Percentiles rank a stretch among this genome's conserved stretches.
These are phyloP conservation scores for Amblyraja radiata DNA, from an alignment of 2,797 vertebrate genomes.

Conservation along the genomic window DNA sequence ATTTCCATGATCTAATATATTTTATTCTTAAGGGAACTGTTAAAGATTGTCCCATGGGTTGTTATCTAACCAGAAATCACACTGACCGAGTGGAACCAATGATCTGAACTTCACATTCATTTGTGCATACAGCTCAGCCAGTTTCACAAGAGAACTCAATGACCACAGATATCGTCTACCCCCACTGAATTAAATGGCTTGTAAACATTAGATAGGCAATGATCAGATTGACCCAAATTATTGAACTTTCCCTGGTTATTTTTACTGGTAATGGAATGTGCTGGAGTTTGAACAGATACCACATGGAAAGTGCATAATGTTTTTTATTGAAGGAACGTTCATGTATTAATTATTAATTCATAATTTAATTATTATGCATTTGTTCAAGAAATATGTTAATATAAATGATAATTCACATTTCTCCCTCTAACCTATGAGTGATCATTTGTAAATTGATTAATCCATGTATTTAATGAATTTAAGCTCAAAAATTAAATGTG, in stretches of 20 bases:
- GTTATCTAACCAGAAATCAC: neutral
- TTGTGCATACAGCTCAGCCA: neutral
- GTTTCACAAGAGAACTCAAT: neutral
- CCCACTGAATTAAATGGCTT: neutral
- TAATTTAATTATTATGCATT: too few relatives aligned
- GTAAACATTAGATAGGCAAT: neutral
- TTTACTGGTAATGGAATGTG: neutral
- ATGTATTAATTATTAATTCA: neutral
- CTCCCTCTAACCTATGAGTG: neutral
- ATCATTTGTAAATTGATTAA: neutral
- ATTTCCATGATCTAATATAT: conserved; percentile 6
- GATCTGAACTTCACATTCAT: neutral
- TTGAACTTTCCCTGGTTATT: neutral
- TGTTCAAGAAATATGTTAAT: neutral
- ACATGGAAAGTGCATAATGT: neutral
- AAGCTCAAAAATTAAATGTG: neutral
- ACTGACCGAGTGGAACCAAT: neutral
- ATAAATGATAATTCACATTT: neutral
- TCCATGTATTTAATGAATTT: neutral
- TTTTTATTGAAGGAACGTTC: neutral
- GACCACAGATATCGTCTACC: neutral
- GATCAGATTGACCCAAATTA: neutral
- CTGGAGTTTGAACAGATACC: neutral
- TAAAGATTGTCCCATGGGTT: neutral
- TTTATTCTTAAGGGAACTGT: neutral